Evolutionary conservation across 2,888 invertebrate species (phyloP).

Genomic region (Mayetiola destructor): DNA sequence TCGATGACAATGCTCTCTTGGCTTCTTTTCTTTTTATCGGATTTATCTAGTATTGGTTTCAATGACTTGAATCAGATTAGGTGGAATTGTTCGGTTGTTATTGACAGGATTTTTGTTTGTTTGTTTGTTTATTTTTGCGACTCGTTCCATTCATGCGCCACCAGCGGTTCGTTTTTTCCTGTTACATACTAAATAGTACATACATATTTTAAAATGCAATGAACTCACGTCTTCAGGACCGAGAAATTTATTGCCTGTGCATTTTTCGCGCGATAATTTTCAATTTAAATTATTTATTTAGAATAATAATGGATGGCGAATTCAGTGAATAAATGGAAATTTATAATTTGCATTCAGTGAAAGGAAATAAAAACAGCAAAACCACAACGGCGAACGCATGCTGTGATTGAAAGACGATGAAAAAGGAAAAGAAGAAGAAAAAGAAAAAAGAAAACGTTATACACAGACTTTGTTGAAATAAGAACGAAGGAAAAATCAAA

Average conservation of each 20-base stretch:
- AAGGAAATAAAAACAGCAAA: no score
- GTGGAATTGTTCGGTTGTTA: no score
- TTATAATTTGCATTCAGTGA: conserved; percentile 4
- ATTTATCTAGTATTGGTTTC: no score
- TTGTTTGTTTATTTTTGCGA: not conserved
- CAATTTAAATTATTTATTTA: conserved; percentile 11
- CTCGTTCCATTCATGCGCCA: not conserved
- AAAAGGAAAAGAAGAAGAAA: not conserved
- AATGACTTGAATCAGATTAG: no score
- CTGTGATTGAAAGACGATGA: not conserved
- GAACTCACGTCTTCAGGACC: no score
- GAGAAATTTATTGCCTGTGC: conserved; percentile 7
- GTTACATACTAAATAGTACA: not conserved
- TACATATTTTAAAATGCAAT: no score
- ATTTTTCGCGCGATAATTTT: conserved; percentile 8
- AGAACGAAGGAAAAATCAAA: not conserved
- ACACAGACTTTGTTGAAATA: not conserved
- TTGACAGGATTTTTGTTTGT: not conserved
- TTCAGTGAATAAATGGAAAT: not conserved
- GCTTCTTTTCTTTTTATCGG: no score
- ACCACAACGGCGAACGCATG: conserved; percentile 3
- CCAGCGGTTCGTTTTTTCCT: not conserved
- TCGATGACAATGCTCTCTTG: not conserved
- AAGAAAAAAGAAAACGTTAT: conserved; percentile 1
- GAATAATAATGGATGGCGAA: conserved; percentile 5